Conservation (phyloP, 2,888 invertebrate genomes). For the Creontiades dilutus region DNA sequence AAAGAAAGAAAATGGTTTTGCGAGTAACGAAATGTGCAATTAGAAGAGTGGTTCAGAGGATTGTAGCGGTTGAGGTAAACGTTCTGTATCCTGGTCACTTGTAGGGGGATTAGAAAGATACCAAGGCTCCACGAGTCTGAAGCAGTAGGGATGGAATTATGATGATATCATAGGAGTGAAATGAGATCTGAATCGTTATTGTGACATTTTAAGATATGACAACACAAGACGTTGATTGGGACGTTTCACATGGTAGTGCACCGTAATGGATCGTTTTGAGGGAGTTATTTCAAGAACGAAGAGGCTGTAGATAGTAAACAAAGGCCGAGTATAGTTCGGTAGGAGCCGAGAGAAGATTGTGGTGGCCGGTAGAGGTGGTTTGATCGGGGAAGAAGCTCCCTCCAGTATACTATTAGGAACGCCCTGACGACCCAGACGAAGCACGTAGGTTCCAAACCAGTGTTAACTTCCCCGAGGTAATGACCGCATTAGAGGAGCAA, state of each 20-base stretch:
- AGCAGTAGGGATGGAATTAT: too few species aligned
- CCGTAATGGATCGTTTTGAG: not conserved
- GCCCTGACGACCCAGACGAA: constrained; percentile 64
- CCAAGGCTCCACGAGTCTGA: too few species aligned
- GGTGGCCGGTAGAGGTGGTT: constrained; percentile 37
- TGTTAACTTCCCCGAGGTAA: constrained; percentile 67
- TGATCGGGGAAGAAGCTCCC: constrained; percentile 56
- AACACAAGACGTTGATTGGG: not conserved
- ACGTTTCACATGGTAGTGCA: not conserved
- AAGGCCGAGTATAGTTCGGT: constrained; percentile 4
- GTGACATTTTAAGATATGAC: not conserved
- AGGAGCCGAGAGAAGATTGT: not conserved
- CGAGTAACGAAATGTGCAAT: too few species aligned
- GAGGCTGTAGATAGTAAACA: not conserved
- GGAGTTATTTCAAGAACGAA: constrained; percentile 5
- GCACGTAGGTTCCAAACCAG: constrained; percentile 69
- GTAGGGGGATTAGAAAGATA: too few species aligned
- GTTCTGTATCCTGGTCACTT: too few species aligned
- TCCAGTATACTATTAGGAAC: constrained; percentile 48
- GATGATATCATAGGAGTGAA: too few species aligned
- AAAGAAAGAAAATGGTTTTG: too few species aligned
- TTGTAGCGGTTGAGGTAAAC: too few species aligned
- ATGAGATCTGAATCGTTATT: not conserved
- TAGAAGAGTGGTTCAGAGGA: too few species aligned
- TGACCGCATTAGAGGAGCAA: constrained; percentile 68